A percentile compares a stretch with the other conserved stretches of the same genome.
These are phyloP conservation scores for Ormyrus thymus DNA, from an alignment of 2,888 invertebrate species.

Conservation along the genomic window DNA sequence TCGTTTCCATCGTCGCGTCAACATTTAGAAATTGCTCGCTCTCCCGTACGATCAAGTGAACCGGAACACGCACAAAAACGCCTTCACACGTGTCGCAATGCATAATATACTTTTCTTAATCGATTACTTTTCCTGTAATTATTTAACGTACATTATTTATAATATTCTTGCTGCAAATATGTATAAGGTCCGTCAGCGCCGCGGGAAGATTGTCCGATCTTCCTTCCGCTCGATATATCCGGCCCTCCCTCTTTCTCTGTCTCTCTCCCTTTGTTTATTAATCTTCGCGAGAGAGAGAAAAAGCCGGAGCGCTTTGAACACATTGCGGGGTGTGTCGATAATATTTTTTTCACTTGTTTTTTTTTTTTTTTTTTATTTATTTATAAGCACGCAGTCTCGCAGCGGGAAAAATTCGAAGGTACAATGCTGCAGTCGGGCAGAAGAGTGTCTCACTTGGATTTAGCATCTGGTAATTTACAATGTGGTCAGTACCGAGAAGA, in stretches of 20 bases:
- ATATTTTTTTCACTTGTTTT: constrained; percentile 22
- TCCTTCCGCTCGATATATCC: constrained; percentile 22
- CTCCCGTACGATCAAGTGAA: constrained; percentile 15
- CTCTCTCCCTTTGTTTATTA: background rate
- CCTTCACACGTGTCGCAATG: background rate
- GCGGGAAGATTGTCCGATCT: constrained; percentile 30
- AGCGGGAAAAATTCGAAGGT: constrained; percentile 35
- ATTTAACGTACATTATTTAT: constrained; percentile 14
- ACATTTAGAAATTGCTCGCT: background rate
- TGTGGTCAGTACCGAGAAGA: too few relatives aligned
- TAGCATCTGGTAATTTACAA: background rate
- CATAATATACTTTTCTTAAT: constrained; percentile 24
- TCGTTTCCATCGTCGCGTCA: background rate
- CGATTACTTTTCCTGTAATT: constrained; percentile 15
- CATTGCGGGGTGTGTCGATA: constrained; percentile 52
- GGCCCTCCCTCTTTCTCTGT: constrained; percentile 8
- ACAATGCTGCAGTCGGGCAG: constrained; percentile 29
- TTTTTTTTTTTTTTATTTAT: constrained; percentile 7
- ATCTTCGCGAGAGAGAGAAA: constrained; percentile 8
- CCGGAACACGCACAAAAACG: constrained; percentile 2
- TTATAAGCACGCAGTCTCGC: constrained; percentile 47
- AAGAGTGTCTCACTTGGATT: constrained; percentile 42
- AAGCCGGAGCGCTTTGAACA: constrained; percentile 48
- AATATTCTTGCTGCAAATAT: constrained; percentile 34
- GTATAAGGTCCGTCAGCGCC: constrained; percentile 37